Conservation (phyloP, 1,140 invertebrate genomes). For the Solenopsis invicta region DNA sequence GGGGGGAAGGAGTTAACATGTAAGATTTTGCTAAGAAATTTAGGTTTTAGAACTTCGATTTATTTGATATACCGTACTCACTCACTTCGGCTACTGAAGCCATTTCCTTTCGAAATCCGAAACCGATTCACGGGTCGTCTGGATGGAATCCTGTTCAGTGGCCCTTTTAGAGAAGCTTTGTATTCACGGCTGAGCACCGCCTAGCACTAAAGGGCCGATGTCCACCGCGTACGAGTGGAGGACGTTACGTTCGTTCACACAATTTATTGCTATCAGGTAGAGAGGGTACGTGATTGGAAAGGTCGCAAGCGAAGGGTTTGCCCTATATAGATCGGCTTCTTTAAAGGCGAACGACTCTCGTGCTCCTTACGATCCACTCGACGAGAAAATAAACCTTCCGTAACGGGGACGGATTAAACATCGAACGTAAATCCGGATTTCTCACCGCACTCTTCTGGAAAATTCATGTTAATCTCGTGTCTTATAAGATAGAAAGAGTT, state of each 20-base stretch:
- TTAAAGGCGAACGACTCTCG: slow-evolving; percentile 59
- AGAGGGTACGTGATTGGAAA: slow-evolving; percentile 62
- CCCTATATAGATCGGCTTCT: slow-evolving; percentile 44
- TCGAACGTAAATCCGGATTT: slow-evolving; percentile 56
- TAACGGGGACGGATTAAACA: slow-evolving; percentile 55
- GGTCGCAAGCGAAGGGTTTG: slow-evolving; percentile 52
- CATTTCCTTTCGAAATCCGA: slow-evolving; percentile 58
- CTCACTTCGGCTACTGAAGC: slow-evolving; percentile 9
- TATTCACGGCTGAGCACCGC: slow-evolving; percentile 58
- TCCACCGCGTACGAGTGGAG: slow-evolving; percentile 56
- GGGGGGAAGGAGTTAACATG: background rate
- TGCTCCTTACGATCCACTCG: slow-evolving; percentile 32
- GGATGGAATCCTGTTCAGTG: slow-evolving; percentile 51
- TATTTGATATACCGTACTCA: slow-evolving; percentile 37
- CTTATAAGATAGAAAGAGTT: slow-evolving; percentile 31
- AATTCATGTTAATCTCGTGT: slow-evolving; percentile 54
- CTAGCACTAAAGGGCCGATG: slow-evolving; percentile 52
- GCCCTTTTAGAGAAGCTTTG: slow-evolving; percentile 59
- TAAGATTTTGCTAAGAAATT: slow-evolving; percentile 8
- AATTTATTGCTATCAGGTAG: slow-evolving; percentile 61
- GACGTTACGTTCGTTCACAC: slow-evolving; percentile 63
- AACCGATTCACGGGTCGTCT: slow-evolving; percentile 60
- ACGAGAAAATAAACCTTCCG: slow-evolving; percentile 54
- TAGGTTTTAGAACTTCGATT: background rate
- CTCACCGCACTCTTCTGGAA: slow-evolving; percentile 12